A percentile compares a stretch with the other conserved stretches of the same genome.
These are phyloP conservation scores for Girardinus metallicus DNA, from an alignment of 2,797 vertebrate genomes.

Conservation along the genomic window DNA sequence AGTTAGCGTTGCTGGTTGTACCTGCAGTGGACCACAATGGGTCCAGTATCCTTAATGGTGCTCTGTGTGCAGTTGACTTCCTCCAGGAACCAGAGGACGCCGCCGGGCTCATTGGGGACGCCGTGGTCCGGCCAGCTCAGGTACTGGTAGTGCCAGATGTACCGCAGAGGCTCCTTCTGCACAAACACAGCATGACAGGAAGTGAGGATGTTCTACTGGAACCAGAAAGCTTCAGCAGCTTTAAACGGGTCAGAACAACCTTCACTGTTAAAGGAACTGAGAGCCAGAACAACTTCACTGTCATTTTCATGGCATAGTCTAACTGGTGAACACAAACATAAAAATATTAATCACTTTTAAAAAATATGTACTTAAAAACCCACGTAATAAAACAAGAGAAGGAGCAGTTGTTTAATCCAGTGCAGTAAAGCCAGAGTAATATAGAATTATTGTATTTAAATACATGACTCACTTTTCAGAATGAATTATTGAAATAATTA, in stretches of 20 bases:
- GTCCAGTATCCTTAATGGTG: conserved; percentile 82
- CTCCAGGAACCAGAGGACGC: conserved; percentile 88
- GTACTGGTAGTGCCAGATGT: conserved; percentile 90
- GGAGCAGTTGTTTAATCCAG: background rate
- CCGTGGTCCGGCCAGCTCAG: conserved; percentile 92
- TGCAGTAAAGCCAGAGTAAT: background rate
- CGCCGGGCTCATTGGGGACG: conserved; percentile 88
- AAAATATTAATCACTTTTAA: background rate
- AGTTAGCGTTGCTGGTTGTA: conserved; percentile 50
- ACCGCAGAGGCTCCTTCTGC: conserved; percentile 82
- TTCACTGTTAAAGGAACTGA: background rate
- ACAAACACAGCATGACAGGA: background rate
- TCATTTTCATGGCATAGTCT: background rate
- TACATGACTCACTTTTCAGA: background rate
- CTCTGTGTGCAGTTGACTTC: conserved; percentile 87
- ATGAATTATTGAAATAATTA: background rate
- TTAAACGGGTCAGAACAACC: background rate
- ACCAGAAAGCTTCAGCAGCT: background rate
- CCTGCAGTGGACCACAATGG: conserved; percentile 93
- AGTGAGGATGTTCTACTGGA: background rate
- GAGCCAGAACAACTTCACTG: background rate
- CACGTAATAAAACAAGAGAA: background rate
- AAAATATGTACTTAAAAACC: background rate
- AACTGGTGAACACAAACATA: background rate
- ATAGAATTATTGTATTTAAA: background rate